Evolutionary conservation across 2,888 invertebrate genomes (phyloP).

Genomic region (Ochropleura leucogaster): DNA sequence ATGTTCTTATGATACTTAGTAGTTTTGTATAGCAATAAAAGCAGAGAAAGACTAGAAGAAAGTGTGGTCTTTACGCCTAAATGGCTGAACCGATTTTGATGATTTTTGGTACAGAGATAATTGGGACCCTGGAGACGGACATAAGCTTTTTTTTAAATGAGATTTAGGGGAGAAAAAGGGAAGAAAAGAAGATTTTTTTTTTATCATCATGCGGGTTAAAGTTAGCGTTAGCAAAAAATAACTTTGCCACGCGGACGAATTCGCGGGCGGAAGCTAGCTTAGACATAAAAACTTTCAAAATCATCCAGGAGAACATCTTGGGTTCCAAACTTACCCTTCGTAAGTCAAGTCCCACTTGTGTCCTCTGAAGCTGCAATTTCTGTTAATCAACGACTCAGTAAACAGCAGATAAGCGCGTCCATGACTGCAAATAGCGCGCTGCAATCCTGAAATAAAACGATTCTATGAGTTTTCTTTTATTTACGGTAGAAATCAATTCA

Average conservation of each 20-base stretch:
- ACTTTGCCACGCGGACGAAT: no score
- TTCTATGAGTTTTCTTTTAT: no score
- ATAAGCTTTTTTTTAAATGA: no score
- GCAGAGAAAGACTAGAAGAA: not conserved
- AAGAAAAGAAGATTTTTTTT: no score
- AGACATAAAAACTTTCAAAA: not conserved
- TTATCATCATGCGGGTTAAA: no score
- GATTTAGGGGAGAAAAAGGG: no score
- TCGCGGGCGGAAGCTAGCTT: no score
- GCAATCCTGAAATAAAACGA: constrained; percentile 77
- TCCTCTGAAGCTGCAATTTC: constrained; percentile 89
- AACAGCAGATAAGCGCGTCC: constrained; percentile 91
- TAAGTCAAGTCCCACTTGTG: constrained; percentile 89
- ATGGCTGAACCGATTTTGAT: no score
- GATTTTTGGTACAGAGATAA: no score
- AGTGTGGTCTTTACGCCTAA: not conserved
- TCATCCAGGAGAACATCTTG: not conserved
- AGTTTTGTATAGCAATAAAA: not conserved
- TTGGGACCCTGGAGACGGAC: no score
- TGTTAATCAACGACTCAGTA: constrained; percentile 89
- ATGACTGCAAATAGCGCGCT: constrained; percentile 91
- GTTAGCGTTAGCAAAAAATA: no score
- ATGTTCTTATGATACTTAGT: not conserved
- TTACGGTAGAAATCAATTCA: no score
- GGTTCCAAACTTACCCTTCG: constrained; percentile 76